Evolutionary conservation across 2,113 vertebrate species (phyloP).

Genomic region (Prolemur simus): DNA sequence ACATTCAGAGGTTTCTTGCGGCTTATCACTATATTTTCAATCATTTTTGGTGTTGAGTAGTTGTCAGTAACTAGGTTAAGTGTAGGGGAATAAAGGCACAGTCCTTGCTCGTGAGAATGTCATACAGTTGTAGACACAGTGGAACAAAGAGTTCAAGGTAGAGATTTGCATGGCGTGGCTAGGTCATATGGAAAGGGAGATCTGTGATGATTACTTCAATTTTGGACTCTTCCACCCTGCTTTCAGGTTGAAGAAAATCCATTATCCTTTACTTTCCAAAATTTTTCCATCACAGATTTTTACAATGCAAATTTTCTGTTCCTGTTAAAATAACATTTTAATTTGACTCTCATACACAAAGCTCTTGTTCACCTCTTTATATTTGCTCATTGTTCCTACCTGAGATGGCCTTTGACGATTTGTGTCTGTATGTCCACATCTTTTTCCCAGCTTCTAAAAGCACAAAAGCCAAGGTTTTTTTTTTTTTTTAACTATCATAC

Average conservation of each 20-base stretch:
- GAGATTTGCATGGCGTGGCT: not conserved
- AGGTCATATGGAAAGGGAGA: not conserved
- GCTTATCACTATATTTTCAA: not conserved
- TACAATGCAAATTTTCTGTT: not conserved
- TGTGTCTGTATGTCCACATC: not conserved
- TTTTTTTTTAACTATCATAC: not conserved
- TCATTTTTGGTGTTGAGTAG: not conserved
- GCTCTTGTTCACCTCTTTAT: not conserved
- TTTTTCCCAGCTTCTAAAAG: not conserved
- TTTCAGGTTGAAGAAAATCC: not conserved
- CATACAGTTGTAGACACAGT: not conserved
- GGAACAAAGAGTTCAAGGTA: not conserved
- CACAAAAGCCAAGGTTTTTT: not conserved
- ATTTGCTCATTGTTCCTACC: not conserved
- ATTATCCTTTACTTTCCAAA: not conserved
- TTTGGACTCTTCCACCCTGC: not conserved
- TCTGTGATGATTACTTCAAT: not conserved
- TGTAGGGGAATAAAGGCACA: not conserved
- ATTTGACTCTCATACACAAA: not conserved
- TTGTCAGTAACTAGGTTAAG: not conserved
- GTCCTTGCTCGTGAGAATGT: not conserved
- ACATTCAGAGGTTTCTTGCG: not conserved
- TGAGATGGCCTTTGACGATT: not conserved
- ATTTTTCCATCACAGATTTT: not conserved
- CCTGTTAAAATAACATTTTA: not conserved